Evolutionary conservation across 2,113 vertebrate species (phyloP).

Genomic region (Pipa parva): DNA sequence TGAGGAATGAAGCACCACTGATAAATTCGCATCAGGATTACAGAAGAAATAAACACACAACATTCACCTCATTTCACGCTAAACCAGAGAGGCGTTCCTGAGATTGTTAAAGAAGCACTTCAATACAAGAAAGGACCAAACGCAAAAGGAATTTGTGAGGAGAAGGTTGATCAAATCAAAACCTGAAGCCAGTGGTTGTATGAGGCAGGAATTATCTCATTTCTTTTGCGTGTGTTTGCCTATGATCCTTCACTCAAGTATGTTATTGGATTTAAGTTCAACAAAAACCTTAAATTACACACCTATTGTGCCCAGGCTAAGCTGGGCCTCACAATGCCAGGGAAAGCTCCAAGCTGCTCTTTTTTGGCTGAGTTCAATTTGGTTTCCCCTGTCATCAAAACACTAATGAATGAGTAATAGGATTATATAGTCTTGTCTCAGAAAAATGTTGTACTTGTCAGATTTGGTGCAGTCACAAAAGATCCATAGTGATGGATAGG

Average conservation of each 20-base stretch:
- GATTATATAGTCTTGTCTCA: slow-evolving; percentile 81
- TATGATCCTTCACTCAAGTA: slow-evolving; percentile 98
- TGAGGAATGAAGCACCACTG: background rate
- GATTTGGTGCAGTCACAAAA: slow-evolving; percentile 67
- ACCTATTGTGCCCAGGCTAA: slow-evolving; percentile 93
- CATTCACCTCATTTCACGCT: slow-evolving; percentile 34
- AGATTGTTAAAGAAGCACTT: slow-evolving; percentile 17
- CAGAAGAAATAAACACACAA: slow-evolving; percentile 26
- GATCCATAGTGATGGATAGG: slow-evolving; percentile 58
- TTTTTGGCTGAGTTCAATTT: slow-evolving; percentile 70
- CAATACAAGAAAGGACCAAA: slow-evolving; percentile 39
- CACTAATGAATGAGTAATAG: slow-evolving; percentile 88
- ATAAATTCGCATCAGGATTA: slow-evolving; percentile 25
- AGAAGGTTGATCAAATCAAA: slow-evolving; percentile 68
- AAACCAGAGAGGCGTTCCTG: slow-evolving; percentile 19
- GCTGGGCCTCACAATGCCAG: slow-evolving; percentile 79
- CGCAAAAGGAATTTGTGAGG: slow-evolving; percentile 45
- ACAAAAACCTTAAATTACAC: slow-evolving; percentile 99
- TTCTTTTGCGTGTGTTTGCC: slow-evolving; percentile 79
- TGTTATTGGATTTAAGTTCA: slow-evolving; percentile 98
- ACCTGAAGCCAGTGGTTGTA: slow-evolving; percentile 68
- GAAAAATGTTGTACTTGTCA: slow-evolving; percentile 72
- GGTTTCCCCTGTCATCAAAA: slow-evolving; percentile 71
- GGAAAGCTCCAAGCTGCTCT: slow-evolving; percentile 74
- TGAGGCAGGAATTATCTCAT: slow-evolving; percentile 81